phyloP scores from a whole-genome alignment of 2,797 vertebrate genomes.

The Falco rusticolus region DNA sequence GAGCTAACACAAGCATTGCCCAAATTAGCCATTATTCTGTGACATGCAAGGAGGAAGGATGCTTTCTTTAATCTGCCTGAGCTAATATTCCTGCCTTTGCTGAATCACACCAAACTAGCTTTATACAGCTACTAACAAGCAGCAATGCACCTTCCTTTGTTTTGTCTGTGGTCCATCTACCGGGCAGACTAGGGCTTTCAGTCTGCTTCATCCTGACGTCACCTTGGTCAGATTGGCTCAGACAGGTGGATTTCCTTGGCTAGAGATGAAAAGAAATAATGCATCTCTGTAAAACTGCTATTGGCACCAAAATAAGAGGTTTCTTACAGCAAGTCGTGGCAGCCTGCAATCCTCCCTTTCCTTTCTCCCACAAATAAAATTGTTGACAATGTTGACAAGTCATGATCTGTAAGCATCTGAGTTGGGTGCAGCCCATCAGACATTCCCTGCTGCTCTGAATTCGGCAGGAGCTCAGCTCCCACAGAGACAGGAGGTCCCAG shows the following conservation, averaged over 20 bases:
- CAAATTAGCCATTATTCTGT: background rate
- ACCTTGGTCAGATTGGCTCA: background rate
- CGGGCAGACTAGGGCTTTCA: background rate
- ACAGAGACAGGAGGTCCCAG: background rate
- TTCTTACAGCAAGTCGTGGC: background rate
- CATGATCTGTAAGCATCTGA: background rate
- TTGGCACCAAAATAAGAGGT: background rate
- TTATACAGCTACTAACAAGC: background rate
- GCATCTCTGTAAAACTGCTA: background rate
- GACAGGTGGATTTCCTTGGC: background rate
- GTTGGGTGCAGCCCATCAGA: background rate
- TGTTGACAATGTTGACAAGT: background rate
- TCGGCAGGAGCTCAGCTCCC: background rate
- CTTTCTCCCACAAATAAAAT: background rate
- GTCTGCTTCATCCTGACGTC: background rate
- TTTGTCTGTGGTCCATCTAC: background rate
- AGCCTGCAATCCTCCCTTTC: background rate
- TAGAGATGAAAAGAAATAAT: background rate
- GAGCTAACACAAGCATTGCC: background rate
- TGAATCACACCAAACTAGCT: background rate
- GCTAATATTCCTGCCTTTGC: background rate
- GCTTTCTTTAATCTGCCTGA: background rate
- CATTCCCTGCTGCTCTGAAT: background rate
- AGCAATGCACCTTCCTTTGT: background rate
- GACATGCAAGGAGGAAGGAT: background rate